Conservation (phyloP, 2,888 invertebrate genomes). For the Cheilosia grossa region DNA sequence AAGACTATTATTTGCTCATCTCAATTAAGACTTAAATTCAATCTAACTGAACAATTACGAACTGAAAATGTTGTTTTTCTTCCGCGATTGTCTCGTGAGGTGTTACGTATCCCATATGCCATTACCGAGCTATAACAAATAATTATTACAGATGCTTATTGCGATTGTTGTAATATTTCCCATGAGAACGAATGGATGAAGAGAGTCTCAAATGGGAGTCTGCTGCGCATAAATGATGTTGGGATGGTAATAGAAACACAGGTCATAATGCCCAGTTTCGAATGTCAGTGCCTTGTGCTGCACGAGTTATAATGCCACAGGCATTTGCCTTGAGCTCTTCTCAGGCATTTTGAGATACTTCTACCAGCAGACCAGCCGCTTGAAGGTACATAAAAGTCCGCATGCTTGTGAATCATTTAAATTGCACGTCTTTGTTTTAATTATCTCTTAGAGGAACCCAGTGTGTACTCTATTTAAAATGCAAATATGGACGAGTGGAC, state of each 20-base stretch:
- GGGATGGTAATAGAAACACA: not conserved
- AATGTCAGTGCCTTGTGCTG: not conserved
- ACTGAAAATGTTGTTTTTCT: constrained; percentile 19
- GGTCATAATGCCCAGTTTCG: not conserved
- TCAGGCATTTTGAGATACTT: too few species aligned
- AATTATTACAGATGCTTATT: constrained; percentile 12
- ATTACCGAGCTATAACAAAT: constrained; percentile 34
- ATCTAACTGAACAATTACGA: constrained; percentile 7
- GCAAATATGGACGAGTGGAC: not conserved
- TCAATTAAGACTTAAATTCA: not conserved
- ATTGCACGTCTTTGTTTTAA: constrained; percentile 24
- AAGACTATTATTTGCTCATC: constrained; percentile 1
- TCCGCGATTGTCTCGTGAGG: constrained; percentile 22
- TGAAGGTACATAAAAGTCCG: not conserved
- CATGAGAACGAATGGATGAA: constrained; percentile 11
- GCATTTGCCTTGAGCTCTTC: too few species aligned
- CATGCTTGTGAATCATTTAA: constrained; percentile 1
- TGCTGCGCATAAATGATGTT: constrained; percentile 5
- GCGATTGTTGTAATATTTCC: constrained; percentile 9
- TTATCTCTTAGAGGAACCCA: not conserved
- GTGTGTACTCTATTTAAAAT: constrained; percentile 15
- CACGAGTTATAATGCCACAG: constrained; percentile 34
- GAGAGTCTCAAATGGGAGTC: not conserved
- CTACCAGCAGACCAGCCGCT: too few species aligned
- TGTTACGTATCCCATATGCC: constrained; percentile 19